These are phyloP conservation scores for Apteryx owenii DNA, from an alignment of 2,113 vertebrate genomes.

Conservation along the genomic window DNA sequence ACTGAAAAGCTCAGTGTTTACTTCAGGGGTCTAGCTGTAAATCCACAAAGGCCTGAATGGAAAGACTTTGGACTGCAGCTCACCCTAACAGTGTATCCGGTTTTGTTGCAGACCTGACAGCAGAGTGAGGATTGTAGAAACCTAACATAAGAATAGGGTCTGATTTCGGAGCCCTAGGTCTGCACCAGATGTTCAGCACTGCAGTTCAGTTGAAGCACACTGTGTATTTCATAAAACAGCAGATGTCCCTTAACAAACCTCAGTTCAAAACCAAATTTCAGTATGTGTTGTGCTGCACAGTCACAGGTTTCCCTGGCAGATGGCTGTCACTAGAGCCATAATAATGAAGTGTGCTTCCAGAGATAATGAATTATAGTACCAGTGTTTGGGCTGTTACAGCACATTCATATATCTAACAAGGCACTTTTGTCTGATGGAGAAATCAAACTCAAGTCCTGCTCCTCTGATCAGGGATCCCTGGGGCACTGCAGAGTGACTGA, in stretches of 20 bases:
- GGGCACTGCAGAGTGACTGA: background rate
- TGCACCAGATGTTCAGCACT: too few species aligned
- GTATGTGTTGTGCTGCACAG: background rate
- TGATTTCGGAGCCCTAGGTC: too few species aligned
- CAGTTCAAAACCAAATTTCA: background rate
- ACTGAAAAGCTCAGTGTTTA: background rate
- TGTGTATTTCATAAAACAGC: background rate
- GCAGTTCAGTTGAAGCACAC: background rate
- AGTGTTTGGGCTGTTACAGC: background rate
- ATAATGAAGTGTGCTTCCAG: background rate
- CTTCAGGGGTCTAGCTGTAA: too few species aligned
- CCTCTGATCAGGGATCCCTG: background rate
- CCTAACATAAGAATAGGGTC: too few species aligned
- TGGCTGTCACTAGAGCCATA: background rate
- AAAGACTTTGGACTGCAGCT: too few species aligned
- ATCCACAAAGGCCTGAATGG: too few species aligned
- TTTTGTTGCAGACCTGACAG: too few species aligned
- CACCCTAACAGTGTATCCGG: too few species aligned
- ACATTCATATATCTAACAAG: background rate
- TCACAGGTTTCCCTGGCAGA: background rate
- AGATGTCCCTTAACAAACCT: background rate
- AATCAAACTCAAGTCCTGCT: background rate
- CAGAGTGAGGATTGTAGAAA: too few species aligned
- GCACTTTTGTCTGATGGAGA: background rate
- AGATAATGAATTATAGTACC: too few species aligned